Conservation (phyloP, 2,113 vertebrate species). For the Calypte anna region DNA sequence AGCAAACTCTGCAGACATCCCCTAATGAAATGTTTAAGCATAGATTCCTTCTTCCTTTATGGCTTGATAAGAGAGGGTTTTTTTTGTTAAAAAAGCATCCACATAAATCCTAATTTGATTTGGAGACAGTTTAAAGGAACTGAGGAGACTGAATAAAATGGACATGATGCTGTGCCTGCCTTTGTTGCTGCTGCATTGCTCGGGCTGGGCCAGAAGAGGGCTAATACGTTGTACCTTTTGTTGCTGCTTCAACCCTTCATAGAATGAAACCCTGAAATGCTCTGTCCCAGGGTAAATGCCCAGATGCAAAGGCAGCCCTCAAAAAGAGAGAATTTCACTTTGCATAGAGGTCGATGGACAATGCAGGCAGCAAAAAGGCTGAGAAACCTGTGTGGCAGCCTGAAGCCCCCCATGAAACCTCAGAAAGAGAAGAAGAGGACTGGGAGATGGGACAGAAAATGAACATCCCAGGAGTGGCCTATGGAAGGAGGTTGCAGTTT, state of each 20-base stretch:
- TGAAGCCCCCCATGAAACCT: background rate
- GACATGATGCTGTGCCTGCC: background rate
- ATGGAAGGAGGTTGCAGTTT: background rate
- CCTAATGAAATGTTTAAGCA: background rate
- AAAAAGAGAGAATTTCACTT: background rate
- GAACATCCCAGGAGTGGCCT: background rate
- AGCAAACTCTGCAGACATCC: background rate
- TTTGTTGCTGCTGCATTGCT: constrained; percentile 38
- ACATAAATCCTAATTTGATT: background rate
- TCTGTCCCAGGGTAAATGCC: background rate
- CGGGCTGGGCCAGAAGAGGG: constrained; percentile 14
- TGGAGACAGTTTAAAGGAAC: background rate
- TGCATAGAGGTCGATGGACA: background rate
- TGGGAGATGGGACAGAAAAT: background rate
- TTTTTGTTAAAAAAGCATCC: background rate
- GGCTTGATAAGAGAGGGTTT: background rate
- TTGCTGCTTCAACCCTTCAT: background rate
- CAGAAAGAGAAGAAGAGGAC: background rate
- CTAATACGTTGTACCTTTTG: background rate
- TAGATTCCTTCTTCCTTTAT: background rate
- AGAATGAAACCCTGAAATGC: background rate
- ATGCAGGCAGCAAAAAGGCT: background rate
- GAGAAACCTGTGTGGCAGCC: background rate
- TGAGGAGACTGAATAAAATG: background rate
- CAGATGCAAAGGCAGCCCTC: background rate